Conservation (phyloP, 2,888 invertebrate genomes). For the Yponomeuta evonymella region DNA sequence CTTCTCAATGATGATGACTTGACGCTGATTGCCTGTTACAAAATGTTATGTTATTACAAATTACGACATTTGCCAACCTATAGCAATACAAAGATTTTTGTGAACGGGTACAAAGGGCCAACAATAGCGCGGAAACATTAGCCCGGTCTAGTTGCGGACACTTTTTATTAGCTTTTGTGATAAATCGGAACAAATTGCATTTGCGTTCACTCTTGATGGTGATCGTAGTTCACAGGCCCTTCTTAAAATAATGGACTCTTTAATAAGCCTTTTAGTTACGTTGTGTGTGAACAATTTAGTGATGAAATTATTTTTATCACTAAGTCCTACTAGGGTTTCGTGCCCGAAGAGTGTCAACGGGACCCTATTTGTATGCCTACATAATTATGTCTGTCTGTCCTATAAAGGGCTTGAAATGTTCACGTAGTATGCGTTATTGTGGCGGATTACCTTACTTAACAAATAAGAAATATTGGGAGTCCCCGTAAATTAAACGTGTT, state of each 20-base stretch:
- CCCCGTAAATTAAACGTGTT: too few relatives aligned
- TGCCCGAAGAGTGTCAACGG: too few relatives aligned
- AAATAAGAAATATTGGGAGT: too few relatives aligned
- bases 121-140: constrained; percentile 39
- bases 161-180: constrained; percentile 21
- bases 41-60: constrained; percentile 12
- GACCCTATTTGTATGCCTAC: too few relatives aligned
- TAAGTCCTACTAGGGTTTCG: too few relatives aligned
- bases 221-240: background rate
- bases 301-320: too few relatives aligned
- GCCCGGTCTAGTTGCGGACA: constrained; percentile 37
- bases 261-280: background rate
- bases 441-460: too few relatives aligned
- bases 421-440: too few relatives aligned
- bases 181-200: background rate
- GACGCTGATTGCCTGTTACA: constrained; percentile 2
- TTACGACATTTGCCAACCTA: background rate
- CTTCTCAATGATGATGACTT: background rate
- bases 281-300: background rate
- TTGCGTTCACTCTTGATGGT: background rate
- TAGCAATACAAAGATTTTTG: constrained; percentile 20
- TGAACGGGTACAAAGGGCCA: constrained; percentile 44
- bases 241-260: constrained; percentile 1
- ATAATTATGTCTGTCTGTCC: too few relatives aligned
- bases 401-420: too few relatives aligned